Evolutionary conservation across 2,888 invertebrate species (phyloP).

Genomic region (Drosophila borborema): DNA sequence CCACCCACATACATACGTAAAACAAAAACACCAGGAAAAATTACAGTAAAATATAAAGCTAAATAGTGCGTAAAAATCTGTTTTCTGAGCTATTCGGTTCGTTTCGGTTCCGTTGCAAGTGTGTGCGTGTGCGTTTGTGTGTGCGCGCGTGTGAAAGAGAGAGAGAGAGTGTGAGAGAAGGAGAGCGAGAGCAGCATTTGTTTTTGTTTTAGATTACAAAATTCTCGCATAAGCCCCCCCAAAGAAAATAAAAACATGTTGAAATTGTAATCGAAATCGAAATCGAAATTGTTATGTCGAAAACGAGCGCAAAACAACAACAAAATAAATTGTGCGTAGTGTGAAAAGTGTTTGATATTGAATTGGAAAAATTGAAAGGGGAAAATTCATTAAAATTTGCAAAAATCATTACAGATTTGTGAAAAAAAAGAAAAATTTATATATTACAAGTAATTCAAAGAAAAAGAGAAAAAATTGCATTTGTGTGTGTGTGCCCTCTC

Average conservation of each 20-base stretch:
- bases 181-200: slow-evolving; percentile 41
- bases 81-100: slow-evolving; percentile 62
- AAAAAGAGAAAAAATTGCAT: background rate
- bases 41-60: slow-evolving; percentile 54
- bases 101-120: slow-evolving; percentile 53
- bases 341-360: slow-evolving; percentile 47
- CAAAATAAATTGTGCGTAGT: slow-evolving; percentile 22
- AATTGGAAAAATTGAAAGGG: slow-evolving; percentile 17
- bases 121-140: slow-evolving; percentile 16
- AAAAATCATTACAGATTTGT: slow-evolving; percentile 22
- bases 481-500: slow-evolving; percentile 18
- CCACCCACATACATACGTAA: background rate
- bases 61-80: slow-evolving; percentile 79
- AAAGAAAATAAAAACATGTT: slow-evolving; percentile 62
- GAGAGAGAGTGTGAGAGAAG: slow-evolving; percentile 7
- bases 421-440: background rate
- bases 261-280: slow-evolving; percentile 53
- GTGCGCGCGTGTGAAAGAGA: background rate
- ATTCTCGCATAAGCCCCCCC: slow-evolving; percentile 49
- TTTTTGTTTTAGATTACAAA: slow-evolving; percentile 68
- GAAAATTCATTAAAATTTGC: slow-evolving; percentile 29
- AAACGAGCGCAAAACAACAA: slow-evolving; percentile 53
- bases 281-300: slow-evolving; percentile 38
- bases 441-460: background rate
- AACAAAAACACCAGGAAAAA: slow-evolving; percentile 34